Conservation (phyloP, 2,113 vertebrate genomes). For the Lasiurus borealis region DNA sequence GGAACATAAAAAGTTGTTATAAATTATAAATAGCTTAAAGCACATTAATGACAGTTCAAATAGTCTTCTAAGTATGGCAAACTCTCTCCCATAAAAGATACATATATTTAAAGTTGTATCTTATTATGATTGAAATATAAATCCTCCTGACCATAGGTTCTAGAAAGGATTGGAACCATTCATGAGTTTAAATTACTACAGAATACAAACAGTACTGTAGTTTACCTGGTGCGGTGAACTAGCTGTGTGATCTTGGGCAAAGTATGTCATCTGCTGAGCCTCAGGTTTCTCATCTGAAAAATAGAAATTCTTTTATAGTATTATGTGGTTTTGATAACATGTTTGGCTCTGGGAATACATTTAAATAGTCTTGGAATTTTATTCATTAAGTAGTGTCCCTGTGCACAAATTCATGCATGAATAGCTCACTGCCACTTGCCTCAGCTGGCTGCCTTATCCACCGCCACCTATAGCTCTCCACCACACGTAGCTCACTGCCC, state of each 20-base stretch:
- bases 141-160: neutral
- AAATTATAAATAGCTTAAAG: neutral
- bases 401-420: no score
- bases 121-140: neutral
- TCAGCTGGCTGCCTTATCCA: no score
- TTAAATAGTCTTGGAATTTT: neutral
- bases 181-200: neutral
- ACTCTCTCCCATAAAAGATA: neutral
- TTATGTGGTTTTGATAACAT: neutral
- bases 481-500: no score
- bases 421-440: no score
- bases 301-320: neutral
- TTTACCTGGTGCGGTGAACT: neutral
- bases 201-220: neutral
- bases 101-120: neutral
- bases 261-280: neutral
- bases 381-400: neutral
- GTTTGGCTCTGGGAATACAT: neutral
- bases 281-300: neutral
- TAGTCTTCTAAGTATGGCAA: neutral
- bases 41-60: neutral
- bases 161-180: neutral
- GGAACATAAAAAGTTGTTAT: neutral
- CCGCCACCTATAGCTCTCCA: no score
- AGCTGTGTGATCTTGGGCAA: neutral